Base-by-base conservation (phyloP, 2,113 vertebrate genomes). In the Ifrita kowaldi region DNA sequence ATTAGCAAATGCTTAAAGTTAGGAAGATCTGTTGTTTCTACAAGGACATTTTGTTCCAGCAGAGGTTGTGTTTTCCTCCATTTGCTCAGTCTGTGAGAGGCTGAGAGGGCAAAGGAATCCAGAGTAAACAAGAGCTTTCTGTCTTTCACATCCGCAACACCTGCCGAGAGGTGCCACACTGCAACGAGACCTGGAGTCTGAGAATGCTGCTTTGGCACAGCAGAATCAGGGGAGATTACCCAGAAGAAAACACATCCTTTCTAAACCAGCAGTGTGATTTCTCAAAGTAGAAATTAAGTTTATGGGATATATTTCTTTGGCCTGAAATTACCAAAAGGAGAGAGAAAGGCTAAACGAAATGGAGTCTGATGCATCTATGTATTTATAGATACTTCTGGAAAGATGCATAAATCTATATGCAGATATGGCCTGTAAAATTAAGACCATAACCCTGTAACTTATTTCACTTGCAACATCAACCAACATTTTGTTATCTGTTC, bases 11-110 rank as follows among this genome's bases (percentile, higher is more conserved):
- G 47, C 15, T 24, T 93, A 42, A 87, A 90, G 52, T 92, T 65
- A 91, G 24, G 73, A 26, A 57, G 69, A 78, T 81, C 44, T 64
- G 87, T 86, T 96, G 35, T 90, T 83, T 92, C 70, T 41, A 69
- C 59, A 78, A 88, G 93, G 56, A 96, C 90, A 15, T 80, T 95
- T 91, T 94, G 78, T 96, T 87, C 94, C 87, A 95, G 75, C 41
- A 74, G 55, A 52, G 27, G 35, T n/a, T 91, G 69, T 75, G 59
- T 80, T 96, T 97, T 93, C 37, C 87, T 95, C 59, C 59, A 39
- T 33, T 77, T 80, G 55, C 85, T 92, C 68, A 63, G 77, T 63
- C 49, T 70, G 27, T 0, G 1, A 67, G 78, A 83, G 33, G 50
- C 50, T 70, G 17, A 39, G 84, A 89, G 24, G 64, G 68, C 77